phyloP scores from a whole-genome alignment of 2,888 invertebrate species.

The Melangyna quadrimaculata region DNA sequence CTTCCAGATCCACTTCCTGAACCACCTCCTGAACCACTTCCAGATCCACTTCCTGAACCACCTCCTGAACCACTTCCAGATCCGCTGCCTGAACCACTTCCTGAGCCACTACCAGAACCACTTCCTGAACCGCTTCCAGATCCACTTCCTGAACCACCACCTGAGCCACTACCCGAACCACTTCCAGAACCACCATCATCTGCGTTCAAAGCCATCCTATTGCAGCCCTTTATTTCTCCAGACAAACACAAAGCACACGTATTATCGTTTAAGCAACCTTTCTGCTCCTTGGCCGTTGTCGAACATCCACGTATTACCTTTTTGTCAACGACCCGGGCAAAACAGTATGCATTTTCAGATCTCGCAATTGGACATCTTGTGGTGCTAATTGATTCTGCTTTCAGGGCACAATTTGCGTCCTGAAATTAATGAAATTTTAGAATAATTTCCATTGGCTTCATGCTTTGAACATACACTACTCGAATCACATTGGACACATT shows the following conservation, averaged over 20 bases:
- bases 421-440: constrained; percentile 23
- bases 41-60: constrained; percentile 36
- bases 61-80: constrained; percentile 32
- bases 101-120: constrained; percentile 26
- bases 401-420: constrained; percentile 71
- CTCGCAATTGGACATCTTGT: constrained; percentile 73
- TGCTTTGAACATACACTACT: constrained; percentile 68
- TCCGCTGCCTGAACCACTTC: constrained; percentile 24
- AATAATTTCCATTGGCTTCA: no score
- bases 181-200: constrained; percentile 28
- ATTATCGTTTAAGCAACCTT: constrained; percentile 59
- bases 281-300: constrained; percentile 70
- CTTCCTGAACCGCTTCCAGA: constrained; percentile 48
- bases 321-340: constrained; percentile 56
- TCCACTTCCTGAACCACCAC: constrained; percentile 39
- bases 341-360: constrained; percentile 74
- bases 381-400: constrained; percentile 46
- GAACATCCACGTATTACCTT: constrained; percentile 73
- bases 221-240: constrained; percentile 72
- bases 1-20: constrained; percentile 33
- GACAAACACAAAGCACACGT: constrained; percentile 73
- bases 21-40: constrained; percentile 15
- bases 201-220: constrained; percentile 35
- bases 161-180: constrained; percentile 38
- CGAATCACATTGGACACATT: constrained; percentile 75